Base-by-base conservation (phyloP, 2,113 vertebrate genomes). In the Microcebus lehilahytsara region DNA sequence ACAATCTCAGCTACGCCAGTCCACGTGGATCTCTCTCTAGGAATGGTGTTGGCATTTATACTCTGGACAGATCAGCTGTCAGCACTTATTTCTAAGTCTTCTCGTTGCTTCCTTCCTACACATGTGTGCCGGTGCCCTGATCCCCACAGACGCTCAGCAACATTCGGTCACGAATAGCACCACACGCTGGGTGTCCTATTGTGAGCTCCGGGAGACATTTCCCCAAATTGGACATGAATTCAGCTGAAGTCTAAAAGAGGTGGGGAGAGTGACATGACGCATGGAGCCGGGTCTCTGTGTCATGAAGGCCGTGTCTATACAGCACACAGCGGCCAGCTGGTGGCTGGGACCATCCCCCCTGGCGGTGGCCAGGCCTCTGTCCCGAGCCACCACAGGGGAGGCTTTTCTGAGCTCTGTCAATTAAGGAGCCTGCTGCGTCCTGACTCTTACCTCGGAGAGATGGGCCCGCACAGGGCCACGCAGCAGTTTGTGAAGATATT, bases 401-500 rank as follows among this genome's bases (percentile, higher is more conserved):
- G 30, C 67, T 83, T 51, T 60, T 25, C 46, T 32, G 22, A n/a
- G 17, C n/a, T 37, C 20, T 53, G 2, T 20, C 2, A 17, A 7
- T 20, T 56, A 56, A 56, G 17, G 46, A 23, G 3, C 49, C 3
- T 34, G 5, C 20, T 0, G 62, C 3, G 19, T 34, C 22, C 40
- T 90, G 60, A 37, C 6, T 74, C 99, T 98, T 99, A 99, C 99
- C 99, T 99, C 25, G 99, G 99, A 37, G 99, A 99, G 72, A 99
- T 98, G 92, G 99, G 99, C 91, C 99, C 99, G 97, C 99, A 99
- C n/a, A 99, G 99, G 1, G 99, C 99, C 46, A 99, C 99, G 94
- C 99, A 99, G 99, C 99, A 99, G 98, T 99, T 99, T 78, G 99
- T 99, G 97, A 99, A 99, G 97, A 99, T 99, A 97, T 99, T 99